These are phyloP conservation scores for Schizopygopsis malacanthus DNA, from an alignment of 2,797 vertebrate species.

Conservation along the genomic window DNA sequence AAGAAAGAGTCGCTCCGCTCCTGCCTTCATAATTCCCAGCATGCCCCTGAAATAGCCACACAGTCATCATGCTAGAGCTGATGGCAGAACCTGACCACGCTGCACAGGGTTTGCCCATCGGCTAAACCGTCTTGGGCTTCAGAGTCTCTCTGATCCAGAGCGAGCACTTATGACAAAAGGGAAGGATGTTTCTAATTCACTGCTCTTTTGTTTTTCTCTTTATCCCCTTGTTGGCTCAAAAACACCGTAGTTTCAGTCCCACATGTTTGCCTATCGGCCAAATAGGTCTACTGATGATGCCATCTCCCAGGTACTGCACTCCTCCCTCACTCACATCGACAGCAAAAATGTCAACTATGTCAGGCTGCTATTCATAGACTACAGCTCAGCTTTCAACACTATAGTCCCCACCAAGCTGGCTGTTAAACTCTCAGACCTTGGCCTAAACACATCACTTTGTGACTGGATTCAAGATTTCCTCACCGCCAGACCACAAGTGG, in stretches of 20 bases:
- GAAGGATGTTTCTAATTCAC: conserved; percentile 33
- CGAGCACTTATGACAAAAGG: conserved; percentile 10
- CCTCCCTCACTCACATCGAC: too few species aligned
- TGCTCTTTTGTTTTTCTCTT: conserved; percentile 47
- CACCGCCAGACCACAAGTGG: too few species aligned
- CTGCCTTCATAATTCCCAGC: conserved; percentile 48
- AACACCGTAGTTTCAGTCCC: conserved; percentile 89
- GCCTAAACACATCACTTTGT: too few species aligned
- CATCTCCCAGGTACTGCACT: too few species aligned
- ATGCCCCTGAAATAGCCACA: conserved; percentile 63
- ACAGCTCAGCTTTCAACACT: too few species aligned
- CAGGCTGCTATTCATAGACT: too few species aligned
- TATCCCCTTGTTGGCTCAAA: conserved; percentile 41
- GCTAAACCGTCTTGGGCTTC: conserved; percentile 31
- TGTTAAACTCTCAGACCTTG: too few species aligned
- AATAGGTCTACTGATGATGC: too few species aligned
- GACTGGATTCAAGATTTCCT: too few species aligned
- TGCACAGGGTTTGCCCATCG: neutral
- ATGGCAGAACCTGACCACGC: conserved; percentile 2
- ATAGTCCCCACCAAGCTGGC: too few species aligned
- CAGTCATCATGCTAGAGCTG: neutral
- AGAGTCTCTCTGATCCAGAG: conserved; percentile 18
- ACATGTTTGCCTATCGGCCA: conserved; percentile 73
- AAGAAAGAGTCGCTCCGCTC: conserved; percentile 64
- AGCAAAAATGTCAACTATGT: too few species aligned